Evolutionary conservation across 2,797 vertebrate species (phyloP), one percentile per base, ranked within the genome.

Genomic region (Sphenodon punctatus): DNA sequence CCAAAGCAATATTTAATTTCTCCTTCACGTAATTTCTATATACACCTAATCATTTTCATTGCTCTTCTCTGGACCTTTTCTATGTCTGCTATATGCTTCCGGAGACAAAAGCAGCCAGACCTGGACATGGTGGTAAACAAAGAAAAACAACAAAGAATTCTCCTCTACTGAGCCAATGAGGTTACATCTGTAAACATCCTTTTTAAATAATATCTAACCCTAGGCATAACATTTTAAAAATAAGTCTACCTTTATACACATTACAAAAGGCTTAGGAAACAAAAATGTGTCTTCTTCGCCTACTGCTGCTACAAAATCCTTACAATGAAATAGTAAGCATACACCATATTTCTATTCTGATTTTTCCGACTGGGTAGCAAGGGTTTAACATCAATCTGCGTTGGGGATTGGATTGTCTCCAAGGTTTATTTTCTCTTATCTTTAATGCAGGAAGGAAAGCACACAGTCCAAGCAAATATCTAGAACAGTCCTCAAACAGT

Each of bases 351-450:
- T 90, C 91, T 77, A 68, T 76, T 88, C 93, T 82, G 90, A 89
- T 69, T 90, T 86, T 89, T 88, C 90, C 89, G 64, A 89, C 56
- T 1, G 48, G 87, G 88, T 89, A 90, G 79, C 55, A 43, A 82
- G 81, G 92, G 85, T 79, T 83, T 88, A 93, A 85, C 89, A 91
- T 92, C 88, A 82, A 82, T 89, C 76, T 78, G 56, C 75, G 66
- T 20, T 4, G 23, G 80, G 80, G 82, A 90, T 16, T 93, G 94
- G 92, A 88, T 74, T 17, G 4, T 86, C 82, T 94, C 93, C 92
- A 90, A 93, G 92, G 90, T 83, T 93, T 94, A 90, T 94, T 94
- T 95, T 93, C 93, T 94, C 94, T 93, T 91, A 93, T 94, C 93
- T 92, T 94, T 80, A 85, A 88, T 89, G 91, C 86, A 91, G 84